A percentile compares a stretch with the other conserved stretches of the same genome.
Evolutionary conservation across 2,113 vertebrate species (phyloP).

Genomic region (Antechinus flavipes): DNA sequence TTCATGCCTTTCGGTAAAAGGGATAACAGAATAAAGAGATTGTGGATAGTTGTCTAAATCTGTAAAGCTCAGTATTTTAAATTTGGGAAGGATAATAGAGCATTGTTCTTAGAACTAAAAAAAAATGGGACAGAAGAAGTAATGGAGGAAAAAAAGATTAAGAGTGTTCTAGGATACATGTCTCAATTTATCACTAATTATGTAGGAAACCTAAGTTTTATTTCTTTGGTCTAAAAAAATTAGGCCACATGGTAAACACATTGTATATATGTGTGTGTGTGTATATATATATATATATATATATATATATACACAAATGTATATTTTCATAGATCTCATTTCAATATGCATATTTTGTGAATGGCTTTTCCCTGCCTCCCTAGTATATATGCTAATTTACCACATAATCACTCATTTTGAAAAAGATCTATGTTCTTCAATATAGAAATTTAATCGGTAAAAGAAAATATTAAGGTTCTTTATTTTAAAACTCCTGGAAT

Average conservation of each 20-base stretch:
- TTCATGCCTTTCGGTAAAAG: slow-evolving; percentile 61
- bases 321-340: background rate
- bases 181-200: slow-evolving; percentile 3
- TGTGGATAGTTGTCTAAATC: slow-evolving; percentile 29
- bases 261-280: too few species aligned
- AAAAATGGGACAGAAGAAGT: background rate
- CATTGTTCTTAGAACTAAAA: slow-evolving; percentile 53
- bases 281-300: too few species aligned
- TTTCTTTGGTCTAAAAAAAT: background rate
- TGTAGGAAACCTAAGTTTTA: background rate
- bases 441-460: background rate
- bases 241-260: too few species aligned
- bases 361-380: background rate
- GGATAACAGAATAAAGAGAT: accelerated
- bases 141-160: slow-evolving; percentile 9
- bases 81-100: slow-evolving; percentile 66
- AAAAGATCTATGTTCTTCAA: background rate
- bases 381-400: background rate
- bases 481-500: background rate
- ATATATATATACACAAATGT: too few species aligned
- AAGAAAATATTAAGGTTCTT: background rate
- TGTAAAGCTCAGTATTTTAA: slow-evolving; percentile 46
- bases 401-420: background rate
- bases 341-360: background rate
- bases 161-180: background rate